Evolutionary conservation across 2,113 vertebrate genomes (phyloP).

Genomic region (Romanogobio albipinnatus): DNA sequence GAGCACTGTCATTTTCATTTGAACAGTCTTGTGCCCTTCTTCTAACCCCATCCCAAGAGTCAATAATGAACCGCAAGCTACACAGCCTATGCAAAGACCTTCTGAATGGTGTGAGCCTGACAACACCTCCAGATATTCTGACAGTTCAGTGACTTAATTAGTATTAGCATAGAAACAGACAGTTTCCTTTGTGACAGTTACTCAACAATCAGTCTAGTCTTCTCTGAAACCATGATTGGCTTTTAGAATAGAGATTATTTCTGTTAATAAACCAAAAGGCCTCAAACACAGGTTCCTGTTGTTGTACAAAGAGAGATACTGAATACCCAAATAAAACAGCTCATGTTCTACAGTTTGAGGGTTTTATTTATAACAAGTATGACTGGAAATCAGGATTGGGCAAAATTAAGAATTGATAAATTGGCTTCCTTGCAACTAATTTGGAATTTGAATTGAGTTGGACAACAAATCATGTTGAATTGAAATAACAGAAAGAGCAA

Average conservation of each 20-base stretch:
- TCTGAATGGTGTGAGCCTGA: background rate
- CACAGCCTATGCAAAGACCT: background rate
- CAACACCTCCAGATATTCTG: background rate
- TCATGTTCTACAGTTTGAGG: background rate
- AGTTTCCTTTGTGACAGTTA: background rate
- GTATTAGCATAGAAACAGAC: too few relatives aligned
- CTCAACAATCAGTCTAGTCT: background rate
- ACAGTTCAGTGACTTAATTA: background rate
- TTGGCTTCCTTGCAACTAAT: background rate
- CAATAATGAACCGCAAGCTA: background rate
- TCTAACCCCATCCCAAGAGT: background rate
- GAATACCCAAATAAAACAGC: background rate
- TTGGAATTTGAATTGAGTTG: background rate
- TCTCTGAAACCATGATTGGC: background rate
- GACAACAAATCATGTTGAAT: background rate
- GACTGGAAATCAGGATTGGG: background rate
- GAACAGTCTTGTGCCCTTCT: background rate
- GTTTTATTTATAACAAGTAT: background rate
- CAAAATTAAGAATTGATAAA: background rate
- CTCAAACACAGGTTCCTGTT: too few relatives aligned
- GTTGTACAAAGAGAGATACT: background rate
- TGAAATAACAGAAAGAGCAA: background rate
- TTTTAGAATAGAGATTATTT: too few relatives aligned
- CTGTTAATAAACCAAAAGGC: background rate
- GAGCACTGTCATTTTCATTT: background rate